Evolutionary conservation across 2,888 invertebrate genomes (phyloP).

Genomic region (Syrphus vitripennis): DNA sequence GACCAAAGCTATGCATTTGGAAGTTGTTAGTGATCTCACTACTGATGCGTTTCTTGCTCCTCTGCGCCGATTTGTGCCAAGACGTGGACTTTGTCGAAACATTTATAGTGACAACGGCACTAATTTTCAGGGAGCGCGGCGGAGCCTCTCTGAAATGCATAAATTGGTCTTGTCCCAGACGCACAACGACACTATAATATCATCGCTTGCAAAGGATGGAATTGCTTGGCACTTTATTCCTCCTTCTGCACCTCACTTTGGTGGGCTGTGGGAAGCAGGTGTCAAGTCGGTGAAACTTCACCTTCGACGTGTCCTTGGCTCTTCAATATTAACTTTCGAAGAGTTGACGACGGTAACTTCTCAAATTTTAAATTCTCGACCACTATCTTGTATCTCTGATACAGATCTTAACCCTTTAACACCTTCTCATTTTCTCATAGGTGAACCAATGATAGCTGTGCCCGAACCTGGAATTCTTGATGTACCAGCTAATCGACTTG

Average conservation of each 20-base stretch:
- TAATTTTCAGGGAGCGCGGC: neutral
- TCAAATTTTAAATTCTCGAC: slow-evolving; percentile 10
- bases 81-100: neutral
- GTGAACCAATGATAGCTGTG: neutral
- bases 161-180: neutral
- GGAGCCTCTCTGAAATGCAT: neutral
- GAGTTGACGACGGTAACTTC: slow-evolving; percentile 20
- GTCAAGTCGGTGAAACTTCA: neutral
- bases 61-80: neutral
- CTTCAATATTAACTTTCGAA: slow-evolving; percentile 31
- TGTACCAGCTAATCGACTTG: neutral
- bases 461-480: neutral
- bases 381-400: slow-evolving; percentile 1
- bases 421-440: slow-evolving; percentile 13
- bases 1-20: neutral
- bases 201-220: neutral
- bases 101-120: neutral
- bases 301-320: neutral
- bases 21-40: neutral
- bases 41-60: neutral
- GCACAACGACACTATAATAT: neutral
- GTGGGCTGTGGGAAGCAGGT: too few relatives aligned
- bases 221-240: neutral
- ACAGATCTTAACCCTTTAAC: neutral
- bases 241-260: neutral